Conservation (phyloP, 2,113 vertebrate genomes). For the Promerops cafer region DNA sequence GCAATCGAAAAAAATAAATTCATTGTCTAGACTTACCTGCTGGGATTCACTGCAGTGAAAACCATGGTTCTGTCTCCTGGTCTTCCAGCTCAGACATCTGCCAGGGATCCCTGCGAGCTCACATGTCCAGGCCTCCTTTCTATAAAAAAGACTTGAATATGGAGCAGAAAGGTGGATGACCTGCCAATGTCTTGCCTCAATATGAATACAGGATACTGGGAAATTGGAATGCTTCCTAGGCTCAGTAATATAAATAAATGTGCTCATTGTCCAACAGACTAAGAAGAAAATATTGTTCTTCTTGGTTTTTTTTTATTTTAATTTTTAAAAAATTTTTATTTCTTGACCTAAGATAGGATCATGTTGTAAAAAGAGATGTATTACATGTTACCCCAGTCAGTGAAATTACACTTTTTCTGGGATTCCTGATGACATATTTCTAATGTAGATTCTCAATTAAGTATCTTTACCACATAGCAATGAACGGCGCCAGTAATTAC, state of each 20-base stretch:
- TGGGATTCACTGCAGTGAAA: not conserved
- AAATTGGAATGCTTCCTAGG: not conserved
- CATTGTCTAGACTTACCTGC: conserved; percentile 14
- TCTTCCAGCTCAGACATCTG: not conserved
- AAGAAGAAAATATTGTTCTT: not conserved
- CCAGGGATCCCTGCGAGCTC: not conserved
- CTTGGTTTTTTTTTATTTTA: fast-evolving
- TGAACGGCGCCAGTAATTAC: not conserved
- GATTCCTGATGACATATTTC: not conserved
- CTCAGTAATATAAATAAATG: not conserved
- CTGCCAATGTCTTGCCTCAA: not conserved
- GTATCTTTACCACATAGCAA: not conserved
- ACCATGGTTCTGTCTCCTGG: not conserved
- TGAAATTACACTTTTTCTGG: not conserved
- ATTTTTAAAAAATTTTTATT: not conserved
- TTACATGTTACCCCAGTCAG: not conserved
- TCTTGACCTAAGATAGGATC: not conserved
- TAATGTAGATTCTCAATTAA: not conserved
- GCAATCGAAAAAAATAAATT: not conserved
- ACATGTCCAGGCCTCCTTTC: not conserved
- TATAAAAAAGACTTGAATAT: not conserved
- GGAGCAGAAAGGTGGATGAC: not conserved
- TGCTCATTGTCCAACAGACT: not conserved
- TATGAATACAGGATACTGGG: not conserved
- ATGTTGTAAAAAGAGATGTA: not conserved